phyloP scores from a whole-genome alignment of 2,888 invertebrate genomes.

The Actias luna region DNA sequence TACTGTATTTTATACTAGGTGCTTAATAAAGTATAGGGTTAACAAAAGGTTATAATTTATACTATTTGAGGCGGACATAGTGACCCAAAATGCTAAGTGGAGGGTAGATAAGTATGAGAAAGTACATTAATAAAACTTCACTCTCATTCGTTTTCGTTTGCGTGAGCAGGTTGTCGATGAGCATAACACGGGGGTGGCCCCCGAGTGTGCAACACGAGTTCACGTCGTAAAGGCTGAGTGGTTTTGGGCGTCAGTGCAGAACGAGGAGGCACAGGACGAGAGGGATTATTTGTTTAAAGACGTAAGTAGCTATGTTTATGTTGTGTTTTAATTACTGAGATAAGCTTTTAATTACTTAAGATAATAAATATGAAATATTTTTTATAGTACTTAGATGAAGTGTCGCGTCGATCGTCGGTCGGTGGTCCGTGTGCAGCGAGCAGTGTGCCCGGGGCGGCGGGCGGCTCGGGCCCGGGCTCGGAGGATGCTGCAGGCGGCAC shows the following conservation, averaged over 20 bases:
- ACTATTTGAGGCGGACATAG: conserved; percentile 28
- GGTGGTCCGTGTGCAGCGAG: conserved; percentile 48
- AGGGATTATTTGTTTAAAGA: conserved; percentile 93
- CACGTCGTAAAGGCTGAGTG: conserved; percentile 95
- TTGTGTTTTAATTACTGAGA: background rate
- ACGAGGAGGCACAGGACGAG: conserved; percentile 96
- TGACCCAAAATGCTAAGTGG: conserved; percentile 19
- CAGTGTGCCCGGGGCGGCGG: conserved; percentile 32
- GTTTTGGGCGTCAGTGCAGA: conserved; percentile 99
- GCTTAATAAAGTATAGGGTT: conserved; percentile 41
- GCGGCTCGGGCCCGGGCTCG: conserved; percentile 44
- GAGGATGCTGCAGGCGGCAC: conserved; percentile 30
- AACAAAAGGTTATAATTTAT: conserved; percentile 29
- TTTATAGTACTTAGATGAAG: conserved; percentile 68
- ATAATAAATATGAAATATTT: background rate
- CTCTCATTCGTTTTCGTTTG: background rate
- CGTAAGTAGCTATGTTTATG: conserved; percentile 78
- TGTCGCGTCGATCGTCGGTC: conserved; percentile 75
- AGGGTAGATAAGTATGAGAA: conserved; percentile 19
- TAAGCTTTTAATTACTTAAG: background rate
- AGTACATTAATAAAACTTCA: background rate
- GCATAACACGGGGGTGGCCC: conserved; percentile 85
- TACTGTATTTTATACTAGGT: conserved; percentile 36
- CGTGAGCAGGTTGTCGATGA: conserved; percentile 90
- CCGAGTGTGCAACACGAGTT: conserved; percentile 86